Evolutionary conservation across 2,797 vertebrate species (phyloP).

Genomic region (Sebastes trivittatus): DNA sequence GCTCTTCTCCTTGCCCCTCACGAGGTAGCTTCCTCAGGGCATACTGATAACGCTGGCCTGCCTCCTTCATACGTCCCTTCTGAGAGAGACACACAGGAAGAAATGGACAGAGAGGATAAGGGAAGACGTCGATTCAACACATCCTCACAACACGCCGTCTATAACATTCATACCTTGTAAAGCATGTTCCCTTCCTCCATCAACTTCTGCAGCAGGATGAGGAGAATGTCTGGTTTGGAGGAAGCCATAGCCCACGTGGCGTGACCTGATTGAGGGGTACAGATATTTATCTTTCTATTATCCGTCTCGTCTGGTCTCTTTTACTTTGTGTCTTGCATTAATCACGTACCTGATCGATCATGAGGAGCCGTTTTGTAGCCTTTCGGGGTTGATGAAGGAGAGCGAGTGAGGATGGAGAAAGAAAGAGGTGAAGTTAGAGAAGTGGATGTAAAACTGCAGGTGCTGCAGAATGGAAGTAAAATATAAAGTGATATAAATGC

Average conservation of each 20-base stretch:
- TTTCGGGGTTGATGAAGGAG: constrained; percentile 68
- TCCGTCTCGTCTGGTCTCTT: constrained; percentile 17
- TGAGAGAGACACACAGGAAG: constrained; percentile 61
- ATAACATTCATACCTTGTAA: constrained; percentile 88
- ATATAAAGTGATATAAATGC: background rate
- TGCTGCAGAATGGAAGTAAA: constrained; percentile 20
- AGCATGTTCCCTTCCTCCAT: constrained; percentile 98
- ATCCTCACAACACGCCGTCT: background rate
- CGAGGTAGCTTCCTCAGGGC: constrained; percentile 95
- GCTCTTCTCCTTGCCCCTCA: constrained; percentile 94
- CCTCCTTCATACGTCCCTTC: constrained; percentile 99
- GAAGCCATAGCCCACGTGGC: constrained; percentile 99
- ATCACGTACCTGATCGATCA: constrained; percentile 85
- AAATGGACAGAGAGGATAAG: background rate
- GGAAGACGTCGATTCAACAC: background rate
- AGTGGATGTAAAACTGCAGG: constrained; percentile 19
- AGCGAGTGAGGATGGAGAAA: constrained; percentile 42
- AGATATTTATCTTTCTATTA: constrained; percentile 44
- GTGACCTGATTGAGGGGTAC: constrained; percentile 86
- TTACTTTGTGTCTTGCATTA: constrained; percentile 43
- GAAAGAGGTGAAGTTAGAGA: constrained; percentile 42
- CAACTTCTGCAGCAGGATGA: constrained; percentile 97
- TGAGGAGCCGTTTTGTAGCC: constrained; percentile 85
- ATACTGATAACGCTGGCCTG: constrained; percentile 96
- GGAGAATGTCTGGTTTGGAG: constrained; percentile 96